Evolutionary conservation across 2,113 vertebrate genomes (phyloP), one percentile per base, ranked within the genome.

Genomic region (Misgurnus anguillicaudatus): DNA sequence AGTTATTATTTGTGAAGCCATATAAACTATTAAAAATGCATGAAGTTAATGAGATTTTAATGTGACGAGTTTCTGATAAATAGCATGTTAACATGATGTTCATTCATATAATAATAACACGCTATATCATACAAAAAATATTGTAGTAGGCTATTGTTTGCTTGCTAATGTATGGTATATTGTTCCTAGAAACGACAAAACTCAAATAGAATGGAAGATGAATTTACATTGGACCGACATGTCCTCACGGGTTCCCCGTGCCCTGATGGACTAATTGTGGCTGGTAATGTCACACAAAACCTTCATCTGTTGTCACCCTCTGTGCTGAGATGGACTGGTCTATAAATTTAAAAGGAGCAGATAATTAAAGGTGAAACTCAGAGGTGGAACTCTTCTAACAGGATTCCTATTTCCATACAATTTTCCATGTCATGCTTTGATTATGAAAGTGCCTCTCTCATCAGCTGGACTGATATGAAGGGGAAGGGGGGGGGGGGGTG

Each of bases 391-490:
- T 42, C n/a, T 17, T 42, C 21, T 47, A 47, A 31, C 71, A 39
- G 41, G 53, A 42, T 72, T 72, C 11, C 41, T 72, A 72, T 74
- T 74, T 74, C 71, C 57, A 60, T 74, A 61, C n/a, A 74, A 74
- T 74, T 74, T 21, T 74, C 41, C 57, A 45, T 74, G 71, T 74
- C 71, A 74, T 11, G 71, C 39, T 74, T 74, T 74, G 71, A 74
- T 74, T 61, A 45, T 19, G 71, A 42, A 19, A 57, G 57, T 58
- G 57, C 13, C 57, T 61, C 39, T 61, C 57, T 74, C 71, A 74
- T 74, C 55, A 61, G 55, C 57, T 31, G 21, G 39, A 74, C 39
- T 61, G 71, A 74, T 61, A 42, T 74, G 21, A 60, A 61, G 39
- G 19, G 19, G 39, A 10, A 21, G 53, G 14, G 2, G 53, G n/a